Evolutionary conservation across 2,888 invertebrate species (phyloP).

Genomic region (Lasioglossum marginatum): DNA sequence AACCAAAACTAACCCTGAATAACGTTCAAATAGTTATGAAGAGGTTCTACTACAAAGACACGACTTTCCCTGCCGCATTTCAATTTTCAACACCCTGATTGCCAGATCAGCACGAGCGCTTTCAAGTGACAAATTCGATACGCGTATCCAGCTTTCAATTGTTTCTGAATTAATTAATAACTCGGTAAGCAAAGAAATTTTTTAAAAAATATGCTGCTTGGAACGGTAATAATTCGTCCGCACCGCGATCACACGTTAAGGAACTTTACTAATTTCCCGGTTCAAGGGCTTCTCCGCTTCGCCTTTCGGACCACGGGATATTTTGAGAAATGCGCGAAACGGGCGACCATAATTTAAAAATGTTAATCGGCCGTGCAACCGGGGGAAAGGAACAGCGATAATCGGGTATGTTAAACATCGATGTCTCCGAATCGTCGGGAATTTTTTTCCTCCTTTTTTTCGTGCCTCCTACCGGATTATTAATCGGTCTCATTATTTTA

Average conservation of each 20-base stretch:
- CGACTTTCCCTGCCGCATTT: too few relatives aligned
- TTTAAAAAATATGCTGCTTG: not conserved
- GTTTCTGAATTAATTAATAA: not conserved
- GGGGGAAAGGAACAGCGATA: conserved; percentile 3
- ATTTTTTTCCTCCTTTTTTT: not conserved
- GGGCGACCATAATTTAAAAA: conserved; percentile 19
- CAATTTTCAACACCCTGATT: too few relatives aligned
- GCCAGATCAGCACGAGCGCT: not conserved
- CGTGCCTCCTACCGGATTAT: conserved; percentile 22
- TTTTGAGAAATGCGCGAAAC: not conserved
- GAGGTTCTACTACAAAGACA: too few relatives aligned
- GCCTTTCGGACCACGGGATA: not conserved
- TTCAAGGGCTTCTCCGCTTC: not conserved
- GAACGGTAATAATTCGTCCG: not conserved
- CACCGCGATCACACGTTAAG: not conserved
- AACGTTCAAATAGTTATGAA: too few relatives aligned
- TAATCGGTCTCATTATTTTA: conserved; percentile 40
- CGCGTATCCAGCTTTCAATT: not conserved
- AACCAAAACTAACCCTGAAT: too few relatives aligned
- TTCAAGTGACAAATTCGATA: not conserved
- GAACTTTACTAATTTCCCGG: not conserved
- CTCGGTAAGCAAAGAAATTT: not conserved
- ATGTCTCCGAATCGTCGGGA: not conserved
- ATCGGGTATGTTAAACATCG: conserved; percentile 16
- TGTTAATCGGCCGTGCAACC: conserved; percentile 7